A percentile compares a stretch with the other conserved stretches of the same genome.
These are phyloP conservation scores for Onthophagus sagittarius DNA, from an alignment of 2,888 invertebrate species.

Conservation along the genomic window DNA sequence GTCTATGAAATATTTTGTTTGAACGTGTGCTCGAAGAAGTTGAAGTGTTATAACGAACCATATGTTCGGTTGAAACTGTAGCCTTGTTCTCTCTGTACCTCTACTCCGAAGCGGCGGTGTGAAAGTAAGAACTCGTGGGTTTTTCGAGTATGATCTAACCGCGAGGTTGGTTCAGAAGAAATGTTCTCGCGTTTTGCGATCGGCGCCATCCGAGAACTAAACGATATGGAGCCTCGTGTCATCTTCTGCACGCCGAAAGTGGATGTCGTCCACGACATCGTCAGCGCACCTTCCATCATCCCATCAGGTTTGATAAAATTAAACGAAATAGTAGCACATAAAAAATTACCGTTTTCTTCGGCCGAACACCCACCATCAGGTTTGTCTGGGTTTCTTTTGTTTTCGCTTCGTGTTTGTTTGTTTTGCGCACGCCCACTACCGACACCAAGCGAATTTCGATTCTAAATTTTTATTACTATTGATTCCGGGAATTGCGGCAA, in stretches of 20 bases:
- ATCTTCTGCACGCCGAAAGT: slow-evolving; percentile 41
- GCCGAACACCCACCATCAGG: too few species aligned
- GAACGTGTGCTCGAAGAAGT: background rate
- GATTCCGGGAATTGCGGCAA: too few species aligned
- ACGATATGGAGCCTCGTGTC: slow-evolving; percentile 39
- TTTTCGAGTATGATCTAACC: slow-evolving; percentile 19
- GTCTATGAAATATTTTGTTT: background rate
- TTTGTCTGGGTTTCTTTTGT: too few species aligned
- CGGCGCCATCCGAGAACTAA: background rate
- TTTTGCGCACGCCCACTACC: too few species aligned
- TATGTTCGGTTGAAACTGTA: slow-evolving; percentile 14
- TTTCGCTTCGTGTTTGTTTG: too few species aligned
- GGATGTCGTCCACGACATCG: slow-evolving; percentile 26
- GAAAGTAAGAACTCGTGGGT: slow-evolving; percentile 25
- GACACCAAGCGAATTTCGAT: too few species aligned
- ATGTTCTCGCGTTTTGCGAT: background rate
- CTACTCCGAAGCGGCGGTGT: slow-evolving; percentile 24
- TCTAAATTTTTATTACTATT: too few species aligned
- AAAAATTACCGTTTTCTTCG: too few species aligned
- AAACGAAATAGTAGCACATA: too few species aligned
- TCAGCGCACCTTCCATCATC: background rate
- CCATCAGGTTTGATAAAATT: slow-evolving; percentile 19
- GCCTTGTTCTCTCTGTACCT: slow-evolving; percentile 15
- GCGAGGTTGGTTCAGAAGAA: background rate
- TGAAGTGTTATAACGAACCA: slow-evolving; percentile 12